A percentile compares a stretch with the other conserved stretches of the same genome.
Conservation (phyloP, 2,888 invertebrate genomes). For the Augochlorella aurata region DNA sequence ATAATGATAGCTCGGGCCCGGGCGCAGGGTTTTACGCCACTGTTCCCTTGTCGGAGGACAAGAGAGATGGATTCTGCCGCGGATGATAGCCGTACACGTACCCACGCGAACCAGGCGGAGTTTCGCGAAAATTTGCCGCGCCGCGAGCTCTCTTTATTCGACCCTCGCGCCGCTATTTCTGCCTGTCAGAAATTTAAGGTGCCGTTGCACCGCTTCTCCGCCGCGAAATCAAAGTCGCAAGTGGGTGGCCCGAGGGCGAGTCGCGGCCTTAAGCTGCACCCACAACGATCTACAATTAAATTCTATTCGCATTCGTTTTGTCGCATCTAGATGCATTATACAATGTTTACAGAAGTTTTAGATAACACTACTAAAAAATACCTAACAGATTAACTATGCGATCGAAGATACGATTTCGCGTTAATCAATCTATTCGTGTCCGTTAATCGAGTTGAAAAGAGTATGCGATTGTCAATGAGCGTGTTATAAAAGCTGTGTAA, state of each 20-base stretch:
- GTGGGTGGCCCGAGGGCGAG: slow-evolving; percentile 44
- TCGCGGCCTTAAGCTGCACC: not conserved
- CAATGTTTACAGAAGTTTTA: too few species aligned
- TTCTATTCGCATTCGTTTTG: too few species aligned
- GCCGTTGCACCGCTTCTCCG: slow-evolving; percentile 64
- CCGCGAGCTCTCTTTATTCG: slow-evolving; percentile 26
- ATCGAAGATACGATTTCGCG: too few species aligned
- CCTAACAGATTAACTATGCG: too few species aligned
- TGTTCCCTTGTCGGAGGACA: not conserved
- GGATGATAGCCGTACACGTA: not conserved
- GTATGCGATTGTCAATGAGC: too few species aligned
- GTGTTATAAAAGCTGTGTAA: too few species aligned
- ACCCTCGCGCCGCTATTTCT: slow-evolving; percentile 56
- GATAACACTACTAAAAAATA: too few species aligned
- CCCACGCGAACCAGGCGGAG: not conserved
- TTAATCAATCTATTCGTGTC: too few species aligned
- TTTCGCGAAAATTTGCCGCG: slow-evolving; percentile 24
- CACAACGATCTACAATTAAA: not conserved
- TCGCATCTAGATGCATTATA: too few species aligned
- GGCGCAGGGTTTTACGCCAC: slow-evolving; percentile 9
- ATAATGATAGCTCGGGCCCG: not conserved
- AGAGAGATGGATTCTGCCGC: not conserved
- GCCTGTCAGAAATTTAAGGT: slow-evolving; percentile 58
- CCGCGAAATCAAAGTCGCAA: slow-evolving; percentile 47
- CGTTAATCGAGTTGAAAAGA: too few species aligned